Percentiles rank a stretch among this genome's conserved stretches.
Conservation (phyloP, 2,797 vertebrate genomes). For the Poeciliopsis turneri region DNA sequence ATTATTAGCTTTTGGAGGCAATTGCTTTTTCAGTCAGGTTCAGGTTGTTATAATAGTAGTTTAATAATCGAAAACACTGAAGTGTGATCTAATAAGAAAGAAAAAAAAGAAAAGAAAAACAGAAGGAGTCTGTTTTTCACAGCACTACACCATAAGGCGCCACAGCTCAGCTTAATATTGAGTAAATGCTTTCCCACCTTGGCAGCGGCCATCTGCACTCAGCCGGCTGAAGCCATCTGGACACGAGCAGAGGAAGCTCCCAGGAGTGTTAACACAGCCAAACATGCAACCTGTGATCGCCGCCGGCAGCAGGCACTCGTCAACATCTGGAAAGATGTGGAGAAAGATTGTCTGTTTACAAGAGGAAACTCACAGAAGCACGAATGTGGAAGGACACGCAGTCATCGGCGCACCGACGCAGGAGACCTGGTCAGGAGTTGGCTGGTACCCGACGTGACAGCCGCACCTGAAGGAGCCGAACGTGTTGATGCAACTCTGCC, state of each 20-base stretch:
- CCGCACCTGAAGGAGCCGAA: slow-evolving; percentile 67
- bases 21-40: background rate
- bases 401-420: slow-evolving; percentile 41
- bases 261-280: slow-evolving; percentile 68
- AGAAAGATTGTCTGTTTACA: background rate
- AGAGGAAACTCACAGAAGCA: background rate
- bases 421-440: slow-evolving; percentile 30
- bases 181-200: slow-evolving; percentile 48
- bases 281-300: slow-evolving; percentile 60
- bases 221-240: slow-evolving; percentile 59
- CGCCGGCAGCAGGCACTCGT: slow-evolving; percentile 62
- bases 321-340: slow-evolving; percentile 62
- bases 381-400: background rate
- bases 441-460: slow-evolving; percentile 61
- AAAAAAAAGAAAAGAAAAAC: background rate
- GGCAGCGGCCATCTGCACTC: slow-evolving; percentile 47
- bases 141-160: background rate
- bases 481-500: slow-evolving; percentile 72
- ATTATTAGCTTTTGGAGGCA: background rate
- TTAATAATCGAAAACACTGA: background rate
- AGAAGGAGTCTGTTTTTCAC: background rate
- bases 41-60: background rate
- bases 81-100: background rate
- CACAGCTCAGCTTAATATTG: background rate
- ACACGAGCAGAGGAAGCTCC: slow-evolving; percentile 69